Evolutionary conservation across 2,888 invertebrate species (phyloP).

Genomic region (Yponomeuta cagnagella): DNA sequence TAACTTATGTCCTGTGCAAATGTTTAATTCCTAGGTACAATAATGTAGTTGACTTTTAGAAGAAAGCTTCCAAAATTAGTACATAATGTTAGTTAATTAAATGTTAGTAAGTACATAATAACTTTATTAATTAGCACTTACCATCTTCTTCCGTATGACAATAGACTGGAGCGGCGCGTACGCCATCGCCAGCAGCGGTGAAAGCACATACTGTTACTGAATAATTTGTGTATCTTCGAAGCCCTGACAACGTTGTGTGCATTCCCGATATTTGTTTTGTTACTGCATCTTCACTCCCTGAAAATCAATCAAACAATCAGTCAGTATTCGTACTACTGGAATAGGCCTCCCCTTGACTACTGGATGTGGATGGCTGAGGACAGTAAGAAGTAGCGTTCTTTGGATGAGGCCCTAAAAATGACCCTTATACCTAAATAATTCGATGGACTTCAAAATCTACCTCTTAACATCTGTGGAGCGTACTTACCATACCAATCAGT

Average conservation of each 20-base stretch:
- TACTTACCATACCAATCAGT: slow-evolving; percentile 86
- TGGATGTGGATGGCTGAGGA: neutral
- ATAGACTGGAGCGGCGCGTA: slow-evolving; percentile 87
- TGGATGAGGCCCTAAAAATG: too few species aligned
- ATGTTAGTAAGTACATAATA: neutral
- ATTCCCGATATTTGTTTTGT: slow-evolving; percentile 84
- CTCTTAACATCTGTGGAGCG: neutral
- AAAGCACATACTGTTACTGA: slow-evolving; percentile 92
- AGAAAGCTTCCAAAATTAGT: neutral
- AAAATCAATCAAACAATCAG: slow-evolving; percentile 22
- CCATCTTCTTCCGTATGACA: slow-evolving; percentile 94
- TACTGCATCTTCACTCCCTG: slow-evolving; percentile 84
- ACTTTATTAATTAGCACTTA: slow-evolving; percentile 43
- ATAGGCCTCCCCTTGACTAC: too few species aligned
- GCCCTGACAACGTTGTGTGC: slow-evolving; percentile 82
- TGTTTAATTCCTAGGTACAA: too few species aligned
- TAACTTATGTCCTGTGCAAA: neutral
- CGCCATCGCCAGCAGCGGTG: slow-evolving; percentile 93
- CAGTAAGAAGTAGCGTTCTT: neutral
- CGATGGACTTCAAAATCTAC: too few species aligned
- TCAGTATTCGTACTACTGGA: too few species aligned
- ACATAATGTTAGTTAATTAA: too few species aligned
- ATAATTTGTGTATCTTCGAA: slow-evolving; percentile 93
- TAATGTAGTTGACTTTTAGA: too few species aligned
- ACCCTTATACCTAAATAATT: too few species aligned